These are phyloP conservation scores for Hydractinia symbiolongicarpus DNA, from an alignment of 30 jellyfish, hydroid and myxozoan species.

Conservation along the genomic window DNA sequence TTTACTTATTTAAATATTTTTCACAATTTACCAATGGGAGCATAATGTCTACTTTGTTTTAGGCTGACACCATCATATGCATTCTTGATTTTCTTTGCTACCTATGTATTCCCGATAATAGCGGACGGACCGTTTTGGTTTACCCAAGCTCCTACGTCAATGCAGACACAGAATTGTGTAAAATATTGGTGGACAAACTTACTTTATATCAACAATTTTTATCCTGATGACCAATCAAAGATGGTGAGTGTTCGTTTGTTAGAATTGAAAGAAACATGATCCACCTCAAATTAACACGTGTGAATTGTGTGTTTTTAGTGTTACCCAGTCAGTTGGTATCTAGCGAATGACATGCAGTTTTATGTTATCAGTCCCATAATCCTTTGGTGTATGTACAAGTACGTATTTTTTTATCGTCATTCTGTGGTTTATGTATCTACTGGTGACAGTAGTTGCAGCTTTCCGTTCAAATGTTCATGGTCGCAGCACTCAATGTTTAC, in stretches of 20 bases:
- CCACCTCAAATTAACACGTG: too few species aligned
- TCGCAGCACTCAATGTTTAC: too few species aligned
- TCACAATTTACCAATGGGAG: too few species aligned
- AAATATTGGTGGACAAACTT: neutral
- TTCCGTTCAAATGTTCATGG: too few species aligned
- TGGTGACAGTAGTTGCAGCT: too few species aligned
- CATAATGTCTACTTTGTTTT: neutral
- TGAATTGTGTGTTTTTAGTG: too few species aligned
- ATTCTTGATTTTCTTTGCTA: slow-evolving; percentile 19
- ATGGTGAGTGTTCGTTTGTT: too few species aligned
- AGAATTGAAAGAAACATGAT: too few species aligned
- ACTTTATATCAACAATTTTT: neutral
- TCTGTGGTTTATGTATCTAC: too few species aligned
- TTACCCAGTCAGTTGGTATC: slow-evolving; percentile 26
- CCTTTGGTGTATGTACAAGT: slow-evolving; percentile 32
- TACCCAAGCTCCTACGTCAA: neutral
- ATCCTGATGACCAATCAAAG: slow-evolving; percentile 34
- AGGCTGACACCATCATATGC: slow-evolving; percentile 47
- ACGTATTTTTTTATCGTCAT: neutral
- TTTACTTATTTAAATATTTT: too few species aligned
- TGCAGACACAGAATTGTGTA: slow-evolving; percentile 39
- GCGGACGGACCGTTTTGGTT: slow-evolving; percentile 32
- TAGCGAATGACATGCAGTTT: neutral
- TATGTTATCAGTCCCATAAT: slow-evolving; percentile 61
- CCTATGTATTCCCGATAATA: slow-evolving; percentile 21